Evolutionary conservation across 2,888 invertebrate species (phyloP), one percentile per base, ranked within the genome.

Genomic region (Hypena proboscidalis): DNA sequence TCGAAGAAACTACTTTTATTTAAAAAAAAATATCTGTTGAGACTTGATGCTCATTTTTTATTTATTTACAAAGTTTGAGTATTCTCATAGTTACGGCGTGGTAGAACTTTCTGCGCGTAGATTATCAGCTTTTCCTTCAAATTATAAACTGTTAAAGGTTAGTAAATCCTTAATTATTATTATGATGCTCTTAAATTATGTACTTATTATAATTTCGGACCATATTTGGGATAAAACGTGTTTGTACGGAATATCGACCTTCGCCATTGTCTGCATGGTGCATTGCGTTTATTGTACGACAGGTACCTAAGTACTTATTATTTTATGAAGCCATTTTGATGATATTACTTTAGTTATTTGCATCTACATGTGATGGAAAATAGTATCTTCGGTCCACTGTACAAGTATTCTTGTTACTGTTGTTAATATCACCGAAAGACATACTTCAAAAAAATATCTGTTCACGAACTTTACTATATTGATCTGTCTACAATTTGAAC

Each of bases 261-360:
- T 89, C 90, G 90, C 90, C 89, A 90, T 90, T 90, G 90, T 88
- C 88, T 90, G 86, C 87, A 86, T 90, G 90, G 86, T 90, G 90
- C 90, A 90, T 88, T 90, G 90, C 90, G 90, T 89, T 88, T 83
- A 68, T 76, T 74, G 72, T 80, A 74, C 58, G 53, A 40, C 77
- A 73, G 63, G 65, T 77, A 74, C 55, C 44, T 74, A 71, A 45
- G 52, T 64, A 61, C 42, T 33, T 62, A 59, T 32, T 35, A 29
- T 46, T 41, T 15, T 55, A 58, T 64, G 62, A 60, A 66, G 67
- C 70, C 64, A 66, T 69, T 74, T 69, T 66, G 57, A 42, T 45
- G 50, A 54, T 47, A 55, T 25, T 54, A 40, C 17, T 39, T 27
- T n/a, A 42, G 20, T 11, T 27, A 35, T 59, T 48, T 39, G 20